Percentiles rank a stretch among this genome's conserved stretches.
Conservation (phyloP, 1,140 invertebrate genomes). For the Pissodes strobi region DNA sequence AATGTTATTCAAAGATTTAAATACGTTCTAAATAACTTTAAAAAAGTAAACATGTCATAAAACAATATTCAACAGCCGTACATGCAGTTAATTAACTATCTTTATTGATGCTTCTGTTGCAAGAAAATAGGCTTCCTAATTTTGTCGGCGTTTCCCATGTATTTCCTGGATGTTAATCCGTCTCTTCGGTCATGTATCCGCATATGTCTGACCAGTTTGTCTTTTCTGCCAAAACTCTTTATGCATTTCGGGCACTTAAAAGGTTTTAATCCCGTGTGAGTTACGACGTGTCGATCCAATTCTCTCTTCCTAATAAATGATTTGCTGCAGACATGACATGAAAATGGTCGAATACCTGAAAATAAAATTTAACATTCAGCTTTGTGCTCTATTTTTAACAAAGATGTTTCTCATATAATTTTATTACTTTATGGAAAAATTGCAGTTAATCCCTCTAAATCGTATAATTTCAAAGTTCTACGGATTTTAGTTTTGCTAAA, state of each 20-base stretch:
- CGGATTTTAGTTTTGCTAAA: too few species aligned
- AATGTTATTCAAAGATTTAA: too few species aligned
- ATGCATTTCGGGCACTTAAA: slow-evolving; percentile 67
- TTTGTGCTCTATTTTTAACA: neutral
- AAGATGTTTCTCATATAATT: neutral
- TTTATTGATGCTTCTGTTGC: slow-evolving; percentile 15
- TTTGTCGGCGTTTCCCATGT: slow-evolving; percentile 14
- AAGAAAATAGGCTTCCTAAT: slow-evolving; percentile 25
- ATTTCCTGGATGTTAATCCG: slow-evolving; percentile 1
- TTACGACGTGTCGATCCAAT: slow-evolving; percentile 64
- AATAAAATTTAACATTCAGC: neutral
- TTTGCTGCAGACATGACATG: slow-evolving; percentile 65
- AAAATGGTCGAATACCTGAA: slow-evolving; percentile 47
- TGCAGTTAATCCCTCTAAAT: neutral
- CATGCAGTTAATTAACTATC: too few species aligned
- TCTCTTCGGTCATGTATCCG: slow-evolving; percentile 60
- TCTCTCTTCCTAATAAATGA: slow-evolving; percentile 68
- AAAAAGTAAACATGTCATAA: too few species aligned
- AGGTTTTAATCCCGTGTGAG: slow-evolving; percentile 65
- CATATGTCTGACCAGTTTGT: slow-evolving; percentile 68
- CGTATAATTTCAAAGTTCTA: too few species aligned
- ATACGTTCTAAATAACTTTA: too few species aligned
- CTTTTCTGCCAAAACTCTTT: slow-evolving; percentile 67
- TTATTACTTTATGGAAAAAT: neutral
- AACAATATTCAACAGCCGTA: too few species aligned